These are phyloP conservation scores for Diplogasteroides magnus DNA, from an alignment of 1,140 invertebrate species.

Conservation along the genomic window DNA sequence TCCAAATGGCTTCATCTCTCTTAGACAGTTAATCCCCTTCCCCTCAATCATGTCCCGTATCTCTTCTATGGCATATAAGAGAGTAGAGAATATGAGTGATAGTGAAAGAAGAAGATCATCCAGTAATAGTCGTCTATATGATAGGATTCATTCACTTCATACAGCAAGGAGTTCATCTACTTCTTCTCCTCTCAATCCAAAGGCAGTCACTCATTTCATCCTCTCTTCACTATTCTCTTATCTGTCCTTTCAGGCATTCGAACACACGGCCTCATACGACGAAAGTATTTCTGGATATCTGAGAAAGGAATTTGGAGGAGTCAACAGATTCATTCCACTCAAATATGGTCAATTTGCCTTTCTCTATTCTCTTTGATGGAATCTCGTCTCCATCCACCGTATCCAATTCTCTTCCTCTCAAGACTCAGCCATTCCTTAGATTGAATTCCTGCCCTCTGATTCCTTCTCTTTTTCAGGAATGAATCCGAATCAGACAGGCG, in stretches of 20 bases:
- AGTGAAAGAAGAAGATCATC: constrained; percentile 27
- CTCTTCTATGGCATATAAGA: constrained; percentile 54
- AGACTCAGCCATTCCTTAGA: not conserved
- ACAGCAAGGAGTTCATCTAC: not conserved
- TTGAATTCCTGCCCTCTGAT: not conserved
- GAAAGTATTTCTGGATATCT: constrained; percentile 90
- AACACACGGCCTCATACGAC: constrained; percentile 90
- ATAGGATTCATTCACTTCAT: constrained; percentile 19
- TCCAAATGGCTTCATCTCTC: not conserved
- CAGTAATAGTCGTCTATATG: constrained; percentile 38
- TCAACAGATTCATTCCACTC: constrained; percentile 52
- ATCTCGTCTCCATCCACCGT: not conserved
- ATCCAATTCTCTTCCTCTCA: not conserved
- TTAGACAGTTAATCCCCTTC: not conserved
- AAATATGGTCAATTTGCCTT: constrained; percentile 68
- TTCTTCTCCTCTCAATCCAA: constrained; percentile 7
- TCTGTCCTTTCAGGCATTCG: constrained; percentile 88
- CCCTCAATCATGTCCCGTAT: constrained; percentile 47
- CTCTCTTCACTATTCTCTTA: too few species aligned
- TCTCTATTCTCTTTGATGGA: not conserved
- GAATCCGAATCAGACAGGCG: constrained; percentile 93
- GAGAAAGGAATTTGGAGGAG: constrained; percentile 76
- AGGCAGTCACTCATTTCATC: too few species aligned
- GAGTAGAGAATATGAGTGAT: constrained; percentile 33
- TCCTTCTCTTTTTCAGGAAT: constrained; percentile 59